Percentiles rank a stretch among this genome's conserved stretches.
Conservation (phyloP, 2,797 vertebrate species). For the Paedocypris micromegethes region DNA sequence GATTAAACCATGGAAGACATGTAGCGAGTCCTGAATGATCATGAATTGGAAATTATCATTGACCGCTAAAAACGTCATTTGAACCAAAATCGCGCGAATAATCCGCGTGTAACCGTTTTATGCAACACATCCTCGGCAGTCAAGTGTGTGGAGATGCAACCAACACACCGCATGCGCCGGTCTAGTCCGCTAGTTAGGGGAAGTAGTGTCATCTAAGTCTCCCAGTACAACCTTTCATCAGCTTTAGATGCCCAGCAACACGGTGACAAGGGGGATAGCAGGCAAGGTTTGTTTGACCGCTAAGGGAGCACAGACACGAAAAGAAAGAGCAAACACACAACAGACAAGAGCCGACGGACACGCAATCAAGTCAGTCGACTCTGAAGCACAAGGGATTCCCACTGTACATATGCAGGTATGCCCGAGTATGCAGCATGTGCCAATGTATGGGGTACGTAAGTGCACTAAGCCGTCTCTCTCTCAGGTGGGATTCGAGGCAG, state of each 20-base stretch:
- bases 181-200: no score
- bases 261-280: constrained; percentile 64
- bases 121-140: constrained; percentile 57
- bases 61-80: no score
- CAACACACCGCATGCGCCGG: no score
- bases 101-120: constrained; percentile 41
- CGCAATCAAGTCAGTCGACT: constrained; percentile 68
- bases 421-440: constrained; percentile 66
- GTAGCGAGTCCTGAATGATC: no score
- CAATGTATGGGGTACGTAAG: constrained; percentile 69
- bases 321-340: constrained; percentile 48
- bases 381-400: constrained; percentile 75
- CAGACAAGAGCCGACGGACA: constrained; percentile 57
- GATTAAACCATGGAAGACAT: no score
- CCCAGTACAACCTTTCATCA: constrained; percentile 52
- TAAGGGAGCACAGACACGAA: constrained; percentile 53
- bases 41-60: no score
- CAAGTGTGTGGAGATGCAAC: no score
- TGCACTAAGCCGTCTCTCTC: constrained; percentile 65
- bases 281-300: constrained; percentile 60
- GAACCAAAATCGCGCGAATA: no score
- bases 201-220: constrained; percentile 3
- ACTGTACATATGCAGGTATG: constrained; percentile 83
- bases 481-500: constrained; percentile 55
- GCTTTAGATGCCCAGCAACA: constrained; percentile 59